phyloP scores from a whole-genome alignment of 2,113 vertebrate species.

The Sialia sialis region DNA sequence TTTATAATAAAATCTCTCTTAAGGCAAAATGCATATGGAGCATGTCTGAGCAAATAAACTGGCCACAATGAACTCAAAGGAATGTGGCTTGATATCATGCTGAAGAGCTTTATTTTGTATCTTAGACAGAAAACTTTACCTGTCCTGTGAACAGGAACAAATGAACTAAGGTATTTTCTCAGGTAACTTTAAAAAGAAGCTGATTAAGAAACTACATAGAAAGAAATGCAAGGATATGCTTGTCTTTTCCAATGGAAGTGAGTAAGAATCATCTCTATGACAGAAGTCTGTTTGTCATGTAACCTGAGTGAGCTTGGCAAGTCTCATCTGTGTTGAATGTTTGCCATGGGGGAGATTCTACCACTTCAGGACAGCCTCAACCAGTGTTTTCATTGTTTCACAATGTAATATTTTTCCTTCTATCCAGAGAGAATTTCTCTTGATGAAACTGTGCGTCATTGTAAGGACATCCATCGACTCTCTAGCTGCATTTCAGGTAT shows the following conservation, averaged over 20 bases:
- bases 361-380: background rate
- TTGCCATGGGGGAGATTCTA: background rate
- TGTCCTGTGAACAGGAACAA: background rate
- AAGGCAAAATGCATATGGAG: background rate
- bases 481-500: background rate
- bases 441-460: background rate
- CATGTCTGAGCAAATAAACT: background rate
- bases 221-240: background rate
- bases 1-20: background rate
- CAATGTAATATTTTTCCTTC: background rate
- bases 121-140: background rate
- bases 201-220: background rate
- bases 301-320: background rate
- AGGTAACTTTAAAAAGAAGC: background rate
- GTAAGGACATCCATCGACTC: background rate
- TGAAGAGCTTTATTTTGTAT: background rate
- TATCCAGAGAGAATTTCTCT: background rate
- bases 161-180: background rate
- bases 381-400: background rate
- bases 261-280: background rate
- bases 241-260: background rate
- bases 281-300: background rate
- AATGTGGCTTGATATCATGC: background rate
- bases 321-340: background rate
- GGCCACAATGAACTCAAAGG: background rate